These are phyloP conservation scores for Bubo bubo DNA, from an alignment of 2,113 vertebrate genomes.

Conservation along the genomic window DNA sequence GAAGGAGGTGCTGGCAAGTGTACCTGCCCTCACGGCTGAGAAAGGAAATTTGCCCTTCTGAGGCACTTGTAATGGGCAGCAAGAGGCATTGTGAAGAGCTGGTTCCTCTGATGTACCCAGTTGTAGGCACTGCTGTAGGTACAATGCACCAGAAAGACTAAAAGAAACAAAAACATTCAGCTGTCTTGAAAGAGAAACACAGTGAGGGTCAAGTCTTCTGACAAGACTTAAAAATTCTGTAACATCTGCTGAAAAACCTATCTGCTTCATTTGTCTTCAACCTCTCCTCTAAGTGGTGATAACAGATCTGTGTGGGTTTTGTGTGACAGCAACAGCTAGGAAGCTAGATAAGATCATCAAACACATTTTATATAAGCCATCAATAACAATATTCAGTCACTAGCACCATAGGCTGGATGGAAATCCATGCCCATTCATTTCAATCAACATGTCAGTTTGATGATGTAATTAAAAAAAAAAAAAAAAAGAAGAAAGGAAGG, in stretches of 20 bases:
- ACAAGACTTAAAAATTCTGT: neutral
- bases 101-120: neutral
- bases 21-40: neutral
- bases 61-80: neutral
- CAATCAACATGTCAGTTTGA: neutral
- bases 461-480: neutral
- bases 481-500: neutral
- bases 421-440: conserved; percentile 1
- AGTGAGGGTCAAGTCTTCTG: neutral
- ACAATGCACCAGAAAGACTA: neutral
- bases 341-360: neutral
- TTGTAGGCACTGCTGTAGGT: neutral
- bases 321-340: neutral
- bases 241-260: neutral
- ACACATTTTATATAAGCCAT: neutral
- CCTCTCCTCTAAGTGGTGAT: neutral
- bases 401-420: neutral
- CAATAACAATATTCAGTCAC: neutral
- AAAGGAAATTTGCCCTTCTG: neutral
- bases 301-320: neutral
- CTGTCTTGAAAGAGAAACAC: neutral
- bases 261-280: neutral
- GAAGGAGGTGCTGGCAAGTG: neutral
- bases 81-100: neutral
- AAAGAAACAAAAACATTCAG: neutral